These are phyloP conservation scores for Psittacula echo DNA, from an alignment of 2,797 vertebrate genomes.

Conservation along the genomic window DNA sequence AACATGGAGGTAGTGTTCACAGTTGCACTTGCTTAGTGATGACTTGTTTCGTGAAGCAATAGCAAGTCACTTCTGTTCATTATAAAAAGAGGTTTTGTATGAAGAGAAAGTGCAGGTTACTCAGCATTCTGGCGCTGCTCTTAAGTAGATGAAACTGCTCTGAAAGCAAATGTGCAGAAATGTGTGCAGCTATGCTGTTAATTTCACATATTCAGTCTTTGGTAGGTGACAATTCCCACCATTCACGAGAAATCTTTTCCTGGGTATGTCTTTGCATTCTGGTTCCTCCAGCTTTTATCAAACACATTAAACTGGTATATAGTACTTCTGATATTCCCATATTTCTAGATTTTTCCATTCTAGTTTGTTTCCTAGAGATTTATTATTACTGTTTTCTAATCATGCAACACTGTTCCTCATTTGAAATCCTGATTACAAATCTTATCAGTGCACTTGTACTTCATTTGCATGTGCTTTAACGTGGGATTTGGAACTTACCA, in stretches of 20 bases:
- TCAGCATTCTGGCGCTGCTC: not conserved
- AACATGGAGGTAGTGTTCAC: not conserved
- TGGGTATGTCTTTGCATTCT: not conserved
- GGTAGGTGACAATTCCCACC: not conserved
- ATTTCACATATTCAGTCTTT: not conserved
- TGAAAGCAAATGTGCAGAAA: not conserved
- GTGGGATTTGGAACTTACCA: not conserved
- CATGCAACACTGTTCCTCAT: not conserved
- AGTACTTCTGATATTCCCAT: not conserved
- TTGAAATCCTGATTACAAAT: not conserved
- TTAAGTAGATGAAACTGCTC: not conserved
- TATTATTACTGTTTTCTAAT: not conserved
- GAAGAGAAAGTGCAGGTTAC: not conserved
- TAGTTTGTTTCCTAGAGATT: not conserved
- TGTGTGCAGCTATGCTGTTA: not conserved
- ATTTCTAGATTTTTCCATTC: not conserved
- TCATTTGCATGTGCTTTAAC: not conserved
- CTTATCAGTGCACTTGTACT: not conserved
- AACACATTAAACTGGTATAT: not conserved
- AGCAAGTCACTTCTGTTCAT: not conserved
- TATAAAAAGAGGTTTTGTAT: not conserved
- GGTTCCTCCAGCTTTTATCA: not conserved
- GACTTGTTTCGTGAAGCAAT: not conserved
- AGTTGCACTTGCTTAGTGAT: not conserved
- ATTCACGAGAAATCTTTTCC: not conserved